Evolutionary conservation across 2,113 vertebrate species (phyloP), one percentile per base, ranked within the genome.

Genomic region (Condylura cristata): DNA sequence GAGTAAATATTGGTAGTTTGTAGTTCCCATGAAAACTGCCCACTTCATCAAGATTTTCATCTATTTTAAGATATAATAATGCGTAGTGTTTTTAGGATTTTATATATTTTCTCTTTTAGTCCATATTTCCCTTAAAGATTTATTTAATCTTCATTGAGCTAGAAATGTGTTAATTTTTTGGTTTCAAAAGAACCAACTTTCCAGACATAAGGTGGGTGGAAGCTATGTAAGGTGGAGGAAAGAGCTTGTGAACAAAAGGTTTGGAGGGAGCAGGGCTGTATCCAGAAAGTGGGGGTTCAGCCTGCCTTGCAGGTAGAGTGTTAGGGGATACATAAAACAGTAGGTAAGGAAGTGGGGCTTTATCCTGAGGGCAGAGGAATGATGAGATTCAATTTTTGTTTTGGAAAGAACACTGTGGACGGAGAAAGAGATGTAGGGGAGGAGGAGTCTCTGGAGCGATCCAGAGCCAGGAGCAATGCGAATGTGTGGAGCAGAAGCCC

Each of bases 21-120:
- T 61, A 41, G 91, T 85, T 93, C 68, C 79, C 39, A 65, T 65
- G 51, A 83, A 96, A 91, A 81, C 8, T 51, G 46, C 61, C 89
- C 86, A 78, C 66, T 93, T 96, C 37, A 74, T 94, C 39, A 75
- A 86, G 82, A 61, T n/a, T 90, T 83, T 80, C 41, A 48, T 37
- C 51, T 37, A 39, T 48, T 46, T 18, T 66, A 79, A 53, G 48
- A 51, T n/a, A 48, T 18, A 18, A 80, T 60, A 74, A 90, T 20
- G 72, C 26, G 22, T 16, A 60, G 11, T 32, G 7, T 82, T 26
- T 78, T 58, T 68, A 56, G 4, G 22, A 68, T 86, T 89, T 81
- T 22, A 68, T 89, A 26, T 83, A 58, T 60, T 76, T 56, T 89
- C 8, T 22, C 30, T 28, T 78, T 68, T 68, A 24, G 63, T 41